Base-by-base conservation (phyloP, 2,797 vertebrate species). In the Chrysocyon brachyurus region DNA sequence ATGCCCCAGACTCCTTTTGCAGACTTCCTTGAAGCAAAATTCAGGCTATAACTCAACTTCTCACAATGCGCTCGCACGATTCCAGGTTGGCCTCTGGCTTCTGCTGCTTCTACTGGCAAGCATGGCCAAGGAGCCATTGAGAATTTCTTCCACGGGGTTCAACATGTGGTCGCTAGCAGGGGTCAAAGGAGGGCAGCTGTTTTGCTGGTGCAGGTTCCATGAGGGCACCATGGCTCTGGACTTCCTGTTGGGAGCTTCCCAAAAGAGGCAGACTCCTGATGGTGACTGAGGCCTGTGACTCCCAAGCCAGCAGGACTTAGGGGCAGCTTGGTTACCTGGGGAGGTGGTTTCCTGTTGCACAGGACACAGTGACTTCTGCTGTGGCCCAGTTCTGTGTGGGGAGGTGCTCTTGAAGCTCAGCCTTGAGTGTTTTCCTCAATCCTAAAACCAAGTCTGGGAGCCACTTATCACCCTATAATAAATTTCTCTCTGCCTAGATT, bases 1-100 rank as follows among this genome's bases (percentile, higher is more conserved):
- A 57, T 26, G 28, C 49, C 52, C 6, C 19, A 79, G 16, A 79
- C 59, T 54, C 17, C 0, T 33, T 54, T 57, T 82, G 8, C 88
- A 90, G 59, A 46, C 72, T 87, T 87, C 77, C 75, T 59, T 28
- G 40, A 90, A 94, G 92, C 36, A 28, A 59, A 90, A 61, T 52
- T 91, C 63, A 92, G 87, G 75, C 40, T 79, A 49, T 52, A 68
- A 81, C 33, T 64, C 19, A 31, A 57, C 46, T 78, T 87, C 61
- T 83, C 49, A 12, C 0, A 3, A 33, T 7, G 21, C 4, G 24
- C 33, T 59, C 3, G 68, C 4, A 24, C 12, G 36, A 54, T 81
- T 68, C 56, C 24, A n/a, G 36, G 66, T 36, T 83, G 11, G 10
- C 54, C 28, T 57, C 57, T 85, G 16, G 21, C 40, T 26, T 88